Evolutionary conservation across 2,888 invertebrate species (phyloP).

Genomic region (Nemapogon koenigi): DNA sequence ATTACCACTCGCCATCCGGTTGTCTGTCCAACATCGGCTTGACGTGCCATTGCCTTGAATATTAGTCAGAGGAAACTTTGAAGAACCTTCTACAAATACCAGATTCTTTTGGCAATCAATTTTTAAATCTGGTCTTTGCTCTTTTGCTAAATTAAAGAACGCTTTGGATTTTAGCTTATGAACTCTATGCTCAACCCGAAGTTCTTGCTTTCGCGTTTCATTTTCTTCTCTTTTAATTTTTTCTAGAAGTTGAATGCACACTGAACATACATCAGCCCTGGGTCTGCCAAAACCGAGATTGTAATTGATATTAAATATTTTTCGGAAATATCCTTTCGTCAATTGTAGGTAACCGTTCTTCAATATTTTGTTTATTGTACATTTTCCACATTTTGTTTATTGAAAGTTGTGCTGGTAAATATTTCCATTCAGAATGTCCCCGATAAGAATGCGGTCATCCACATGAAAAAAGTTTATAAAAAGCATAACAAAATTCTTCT

Average conservation of each 20-base stretch:
- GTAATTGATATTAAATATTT: constrained; percentile 18
- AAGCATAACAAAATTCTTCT: no score
- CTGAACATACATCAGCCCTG: constrained; percentile 19
- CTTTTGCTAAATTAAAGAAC: constrained; percentile 20
- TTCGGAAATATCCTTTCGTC: constrained; percentile 16
- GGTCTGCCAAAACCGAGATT: constrained; percentile 21
- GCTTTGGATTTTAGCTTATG: constrained; percentile 19
- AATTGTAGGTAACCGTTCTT: constrained; percentile 12
- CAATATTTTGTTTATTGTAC: constrained; percentile 3
- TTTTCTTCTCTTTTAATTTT: constrained; percentile 20
- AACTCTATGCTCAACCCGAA: constrained; percentile 18
- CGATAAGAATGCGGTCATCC: no score
- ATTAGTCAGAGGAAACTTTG: no score
- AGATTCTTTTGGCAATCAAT: no score
- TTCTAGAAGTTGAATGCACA: constrained; percentile 17
- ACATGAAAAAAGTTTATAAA: no score
- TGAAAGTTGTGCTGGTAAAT: no score
- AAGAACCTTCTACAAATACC: no score
- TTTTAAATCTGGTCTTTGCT: constrained; percentile 15
- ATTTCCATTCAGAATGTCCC: no score
- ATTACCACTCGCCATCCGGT: no score
- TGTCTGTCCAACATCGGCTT: no score
- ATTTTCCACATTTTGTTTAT: no score
- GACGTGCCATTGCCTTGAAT: no score
- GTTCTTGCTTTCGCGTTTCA: constrained; percentile 15